phyloP scores from a whole-genome alignment of 1,140 invertebrate species.

The Oedothorax gibbosus region DNA sequence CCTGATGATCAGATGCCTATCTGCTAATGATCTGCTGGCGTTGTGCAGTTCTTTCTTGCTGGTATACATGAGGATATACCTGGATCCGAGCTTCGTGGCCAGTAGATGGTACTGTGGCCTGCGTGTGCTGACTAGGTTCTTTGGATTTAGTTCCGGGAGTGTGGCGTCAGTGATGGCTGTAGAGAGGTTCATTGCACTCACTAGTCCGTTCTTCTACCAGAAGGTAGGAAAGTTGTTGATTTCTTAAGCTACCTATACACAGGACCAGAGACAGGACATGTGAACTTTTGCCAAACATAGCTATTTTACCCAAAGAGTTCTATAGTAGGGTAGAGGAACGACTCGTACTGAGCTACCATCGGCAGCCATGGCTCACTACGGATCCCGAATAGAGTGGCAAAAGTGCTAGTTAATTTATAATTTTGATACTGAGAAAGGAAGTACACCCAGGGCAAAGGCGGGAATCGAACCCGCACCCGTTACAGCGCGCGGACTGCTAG shows the following conservation, averaged over 20 bases:
- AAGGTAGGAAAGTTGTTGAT: constrained; percentile 74
- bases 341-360: no score
- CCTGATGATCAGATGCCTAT: constrained; percentile 78
- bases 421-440: no score
- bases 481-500: no score
- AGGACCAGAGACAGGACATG: no score
- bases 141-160: constrained; percentile 86
- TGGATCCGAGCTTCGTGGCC: constrained; percentile 48
- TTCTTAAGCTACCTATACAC: background rate
- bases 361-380: no score
- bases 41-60: constrained; percentile 71
- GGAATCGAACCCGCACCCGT: no score
- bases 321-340: no score
- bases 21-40: constrained; percentile 82
- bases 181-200: constrained; percentile 85
- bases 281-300: no score
- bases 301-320: no score
- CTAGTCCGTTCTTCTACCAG: constrained; percentile 86
- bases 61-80: constrained; percentile 73
- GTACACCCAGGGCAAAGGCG: no score
- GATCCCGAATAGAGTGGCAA: no score
- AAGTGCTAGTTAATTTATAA: no score
- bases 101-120: constrained; percentile 73
- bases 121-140: constrained; percentile 80
- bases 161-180: constrained; percentile 88